phyloP scores from a whole-genome alignment of 2,113 vertebrate genomes.

The Chionodraco myersi region DNA sequence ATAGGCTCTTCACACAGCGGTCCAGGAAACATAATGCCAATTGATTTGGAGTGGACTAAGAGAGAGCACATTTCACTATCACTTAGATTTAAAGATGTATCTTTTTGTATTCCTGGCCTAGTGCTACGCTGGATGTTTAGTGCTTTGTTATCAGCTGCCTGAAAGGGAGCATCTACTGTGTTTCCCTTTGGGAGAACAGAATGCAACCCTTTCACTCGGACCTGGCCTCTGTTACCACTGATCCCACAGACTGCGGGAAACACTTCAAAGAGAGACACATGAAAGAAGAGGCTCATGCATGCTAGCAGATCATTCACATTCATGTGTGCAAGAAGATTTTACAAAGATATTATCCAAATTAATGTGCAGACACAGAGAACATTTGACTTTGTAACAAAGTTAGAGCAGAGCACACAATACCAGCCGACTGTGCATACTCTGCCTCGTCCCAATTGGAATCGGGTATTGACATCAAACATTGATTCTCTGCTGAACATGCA shows the following conservation, averaged over 20 bases:
- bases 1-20: slow-evolving; percentile 56
- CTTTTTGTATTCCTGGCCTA: slow-evolving; percentile 46
- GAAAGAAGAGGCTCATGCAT: not conserved
- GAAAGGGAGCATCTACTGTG: slow-evolving; percentile 33
- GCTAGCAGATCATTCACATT: slow-evolving; percentile 26
- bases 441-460: slow-evolving; percentile 46
- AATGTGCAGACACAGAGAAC: slow-evolving; percentile 11
- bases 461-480: slow-evolving; percentile 76
- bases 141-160: slow-evolving; percentile 56
- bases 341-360: slow-evolving; percentile 29
- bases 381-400: slow-evolving; percentile 42
- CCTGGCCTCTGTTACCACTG: slow-evolving; percentile 31
- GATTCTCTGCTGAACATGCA: slow-evolving; percentile 59
- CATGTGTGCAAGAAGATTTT: slow-evolving; percentile 8
- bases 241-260: slow-evolving; percentile 22
- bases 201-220: slow-evolving; percentile 34
- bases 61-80: slow-evolving; percentile 70
- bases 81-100: slow-evolving; percentile 57
- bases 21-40: slow-evolving; percentile 75
- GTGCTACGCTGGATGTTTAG: slow-evolving; percentile 40
- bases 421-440: slow-evolving; percentile 57
- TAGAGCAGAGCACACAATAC: slow-evolving; percentile 30
- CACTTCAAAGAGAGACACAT: slow-evolving; percentile 1
- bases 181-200: slow-evolving; percentile 59
- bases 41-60: slow-evolving; percentile 80